These are phyloP conservation scores for Diabrotica undecimpunctata DNA, from an alignment of 1,140 invertebrate genomes.

Conservation along the genomic window DNA sequence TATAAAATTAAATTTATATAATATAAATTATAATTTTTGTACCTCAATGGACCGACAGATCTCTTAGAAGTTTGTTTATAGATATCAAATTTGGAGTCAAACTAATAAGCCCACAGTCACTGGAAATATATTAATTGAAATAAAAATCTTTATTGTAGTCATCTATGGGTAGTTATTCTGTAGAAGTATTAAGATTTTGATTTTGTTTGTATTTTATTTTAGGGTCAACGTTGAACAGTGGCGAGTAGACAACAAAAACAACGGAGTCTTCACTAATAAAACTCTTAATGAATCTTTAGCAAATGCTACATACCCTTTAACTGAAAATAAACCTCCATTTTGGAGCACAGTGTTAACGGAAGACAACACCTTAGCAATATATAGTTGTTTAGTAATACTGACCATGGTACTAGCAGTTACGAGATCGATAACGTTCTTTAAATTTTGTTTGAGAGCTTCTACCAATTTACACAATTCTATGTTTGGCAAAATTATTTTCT, in stretches of 20 bases:
- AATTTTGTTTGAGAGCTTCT: constrained; percentile 65
- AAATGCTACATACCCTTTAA: constrained; percentile 38
- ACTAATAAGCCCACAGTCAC: too few species aligned
- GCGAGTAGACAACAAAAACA: constrained; percentile 9
- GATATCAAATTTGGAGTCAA: too few species aligned
- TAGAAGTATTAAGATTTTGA: not conserved
- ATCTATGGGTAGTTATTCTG: not conserved
- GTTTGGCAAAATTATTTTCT: constrained; percentile 75
- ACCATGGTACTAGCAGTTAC: constrained; percentile 57
- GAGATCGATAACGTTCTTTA: constrained; percentile 69
- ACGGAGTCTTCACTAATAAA: not conserved
- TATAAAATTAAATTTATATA: too few species aligned
- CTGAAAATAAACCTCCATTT: not conserved
- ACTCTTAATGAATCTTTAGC: constrained; percentile 43
- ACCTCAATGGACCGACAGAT: too few species aligned
- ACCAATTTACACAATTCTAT: constrained; percentile 71
- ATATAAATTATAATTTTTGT: too few species aligned
- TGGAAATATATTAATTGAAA: too few species aligned
- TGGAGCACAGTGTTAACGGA: constrained; percentile 80
- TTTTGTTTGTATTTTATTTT: constrained; percentile 13
- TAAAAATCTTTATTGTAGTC: too few species aligned
- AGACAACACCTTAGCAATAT: constrained; percentile 65
- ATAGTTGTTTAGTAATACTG: constrained; percentile 83
- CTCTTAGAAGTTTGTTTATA: too few species aligned
- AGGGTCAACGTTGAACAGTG: constrained; percentile 36